Evolutionary conservation across 1,140 invertebrate species (phyloP).

Genomic region (Diachasma alloeum): DNA sequence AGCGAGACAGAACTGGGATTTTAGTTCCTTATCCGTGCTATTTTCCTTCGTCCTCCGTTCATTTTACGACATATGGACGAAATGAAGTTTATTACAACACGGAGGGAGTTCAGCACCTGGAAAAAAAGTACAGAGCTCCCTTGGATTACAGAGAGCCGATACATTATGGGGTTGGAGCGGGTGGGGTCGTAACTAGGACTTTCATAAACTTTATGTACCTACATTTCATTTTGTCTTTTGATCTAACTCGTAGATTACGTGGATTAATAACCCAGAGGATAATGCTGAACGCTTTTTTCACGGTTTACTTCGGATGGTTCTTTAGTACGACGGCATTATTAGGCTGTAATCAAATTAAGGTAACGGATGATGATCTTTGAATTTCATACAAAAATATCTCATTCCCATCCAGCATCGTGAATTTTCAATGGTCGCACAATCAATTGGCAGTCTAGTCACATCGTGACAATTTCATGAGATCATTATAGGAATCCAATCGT

Average conservation of each 20-base stretch:
- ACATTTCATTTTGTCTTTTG: not conserved
- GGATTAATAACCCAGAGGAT: not conserved
- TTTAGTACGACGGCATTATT: not conserved
- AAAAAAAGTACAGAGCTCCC: not conserved
- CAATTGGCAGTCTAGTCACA: no score
- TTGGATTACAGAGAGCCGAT: not conserved
- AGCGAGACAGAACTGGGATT: not conserved
- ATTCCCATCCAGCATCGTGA: no score
- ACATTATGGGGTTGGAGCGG: not conserved
- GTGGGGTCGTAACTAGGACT: not conserved
- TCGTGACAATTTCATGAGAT: no score
- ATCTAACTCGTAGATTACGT: not conserved
- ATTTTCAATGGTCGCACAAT: no score
- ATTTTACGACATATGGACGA: slow-evolving; percentile 31
- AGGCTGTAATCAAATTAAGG: not conserved
- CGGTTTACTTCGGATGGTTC: not conserved
- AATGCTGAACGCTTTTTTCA: not conserved
- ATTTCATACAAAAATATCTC: no score
- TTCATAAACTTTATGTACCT: slow-evolving; percentile 1
- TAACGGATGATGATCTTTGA: not conserved
- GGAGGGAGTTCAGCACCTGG: not conserved
- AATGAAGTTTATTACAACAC: slow-evolving; percentile 29
- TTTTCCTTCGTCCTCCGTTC: not conserved
- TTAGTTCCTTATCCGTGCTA: not conserved
- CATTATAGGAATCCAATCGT: no score